Conservation (phyloP, 2,888 invertebrate genomes). For the Hymenopus coronatus region DNA sequence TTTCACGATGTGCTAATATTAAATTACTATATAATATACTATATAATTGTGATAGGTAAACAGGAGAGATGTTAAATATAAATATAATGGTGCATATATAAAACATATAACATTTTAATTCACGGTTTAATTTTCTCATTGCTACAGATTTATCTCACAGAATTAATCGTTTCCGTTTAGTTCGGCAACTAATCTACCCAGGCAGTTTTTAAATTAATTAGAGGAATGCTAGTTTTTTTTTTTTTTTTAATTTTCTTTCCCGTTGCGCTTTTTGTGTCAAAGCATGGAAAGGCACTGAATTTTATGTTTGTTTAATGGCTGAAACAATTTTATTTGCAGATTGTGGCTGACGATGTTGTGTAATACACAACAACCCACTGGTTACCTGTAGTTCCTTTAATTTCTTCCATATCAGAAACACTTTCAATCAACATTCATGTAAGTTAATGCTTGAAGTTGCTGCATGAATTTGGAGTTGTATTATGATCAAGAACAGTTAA, state of each 20-base stretch:
- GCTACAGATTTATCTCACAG: background rate
- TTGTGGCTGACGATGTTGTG: background rate
- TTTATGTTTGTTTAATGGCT: background rate
- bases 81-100: no score
- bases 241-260: background rate
- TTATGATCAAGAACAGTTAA: background rate
- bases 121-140: background rate
- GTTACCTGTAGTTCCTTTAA: slow-evolving; percentile 8
- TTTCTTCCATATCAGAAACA: slow-evolving; percentile 3
- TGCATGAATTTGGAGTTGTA: background rate
- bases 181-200: background rate
- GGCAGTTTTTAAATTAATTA: background rate
- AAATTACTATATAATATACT: background rate
- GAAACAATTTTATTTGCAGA: background rate
- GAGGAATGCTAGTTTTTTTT: background rate
- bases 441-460: background rate
- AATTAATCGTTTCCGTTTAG: background rate
- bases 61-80: background rate
- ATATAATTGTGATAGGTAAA: background rate
- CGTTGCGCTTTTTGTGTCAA: background rate
- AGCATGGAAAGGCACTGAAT: background rate
- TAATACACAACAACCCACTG: background rate
- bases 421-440: background rate
- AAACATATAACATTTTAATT: no score
- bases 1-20: background rate